Base-by-base conservation (phyloP, 2,888 invertebrate genomes). In the Patella ulyssiponensis region DNA sequence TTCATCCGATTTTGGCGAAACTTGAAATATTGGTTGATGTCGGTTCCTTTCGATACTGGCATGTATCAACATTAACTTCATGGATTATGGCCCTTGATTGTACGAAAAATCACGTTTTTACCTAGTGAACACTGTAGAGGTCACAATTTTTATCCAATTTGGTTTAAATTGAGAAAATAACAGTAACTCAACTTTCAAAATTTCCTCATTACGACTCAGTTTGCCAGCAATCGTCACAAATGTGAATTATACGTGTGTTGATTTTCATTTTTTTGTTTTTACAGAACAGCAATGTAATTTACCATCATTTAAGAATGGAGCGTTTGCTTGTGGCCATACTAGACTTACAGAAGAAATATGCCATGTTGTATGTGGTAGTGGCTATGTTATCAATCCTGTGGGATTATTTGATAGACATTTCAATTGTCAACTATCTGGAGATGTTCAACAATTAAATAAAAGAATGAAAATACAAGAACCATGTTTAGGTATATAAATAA, bases 281-380 rank as follows among this genome's bases (percentile, higher is more conserved):
- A 33, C 82, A 86, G 87, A 87, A 73, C 81, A 85, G 69, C 73
- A 83, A 11, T 89, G 89, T 76, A 79, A 83, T 69, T 77, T 88
- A 33, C 87, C 87, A 17, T 80, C 83, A 23, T 85, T 88, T 52
- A 76, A 81, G n/a, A 79, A 88, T 80, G 88, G 88, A 3, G 85
- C 83, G 11, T 84, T 88, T 72, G 78, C 84, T 23, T 89, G 89
- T 82, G 84, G 81, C 72, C 78, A 82, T 64, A 81, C 83, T 64
- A 74, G 79, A 27, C 70, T 73, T 14, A 52, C 77, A 73, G 74
- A 54, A 52, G 83, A 83, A 33, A 75, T 80, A 20, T 88, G 87
- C 78, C 80, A 82, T 69, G 81, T 88, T 54, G 77, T 82, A 11
- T 89, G 89, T 82, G 83, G 87, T 64, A 79, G 80, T 15, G 84